A percentile compares a stretch with the other conserved stretches of the same genome.
phyloP scores from a whole-genome alignment of 2,888 invertebrate species.

The Drosophila anomalata region DNA sequence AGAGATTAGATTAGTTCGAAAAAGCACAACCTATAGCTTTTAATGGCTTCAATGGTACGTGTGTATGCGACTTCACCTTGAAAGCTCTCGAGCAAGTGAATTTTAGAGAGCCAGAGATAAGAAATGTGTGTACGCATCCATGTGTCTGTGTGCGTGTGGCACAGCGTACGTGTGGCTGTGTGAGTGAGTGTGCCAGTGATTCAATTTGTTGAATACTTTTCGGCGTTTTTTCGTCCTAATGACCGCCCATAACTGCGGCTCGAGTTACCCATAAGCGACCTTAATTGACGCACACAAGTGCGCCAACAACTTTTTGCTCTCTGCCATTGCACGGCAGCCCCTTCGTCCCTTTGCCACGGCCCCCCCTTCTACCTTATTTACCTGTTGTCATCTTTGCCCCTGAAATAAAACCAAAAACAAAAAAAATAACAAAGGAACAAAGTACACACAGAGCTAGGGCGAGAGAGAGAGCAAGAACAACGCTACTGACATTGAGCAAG shows the following conservation, averaged over 20 bases:
- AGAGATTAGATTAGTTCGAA: slow-evolving; percentile 27
- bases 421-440: slow-evolving; percentile 2
- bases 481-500: slow-evolving; percentile 50
- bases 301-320: slow-evolving; percentile 27
- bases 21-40: slow-evolving; percentile 19
- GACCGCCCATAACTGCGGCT: slow-evolving; percentile 48
- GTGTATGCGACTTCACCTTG: slow-evolving; percentile 65
- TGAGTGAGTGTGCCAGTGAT: slow-evolving; percentile 31
- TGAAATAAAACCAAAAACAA: slow-evolving; percentile 23
- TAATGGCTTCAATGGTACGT: slow-evolving; percentile 19
- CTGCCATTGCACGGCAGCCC: slow-evolving; percentile 15
- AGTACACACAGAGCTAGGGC: slow-evolving; percentile 22
- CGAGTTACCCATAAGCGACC: slow-evolving; percentile 50
- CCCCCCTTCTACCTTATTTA: slow-evolving; percentile 19
- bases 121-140: slow-evolving; percentile 29
- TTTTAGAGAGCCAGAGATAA: slow-evolving; percentile 26
- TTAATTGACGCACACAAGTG: slow-evolving; percentile 50
- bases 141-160: slow-evolving; percentile 9
- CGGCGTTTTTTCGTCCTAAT: slow-evolving; percentile 44
- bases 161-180: slow-evolving; percentile 2
- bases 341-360: background rate
- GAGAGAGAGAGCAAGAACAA: slow-evolving; percentile 14
- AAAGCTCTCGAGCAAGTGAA: slow-evolving; percentile 40
- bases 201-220: slow-evolving; percentile 51
- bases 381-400: slow-evolving; percentile 55